Evolutionary conservation across 2,797 vertebrate genomes (phyloP), one percentile per base, ranked within the genome.

Genomic region (Allobates femoralis): DNA sequence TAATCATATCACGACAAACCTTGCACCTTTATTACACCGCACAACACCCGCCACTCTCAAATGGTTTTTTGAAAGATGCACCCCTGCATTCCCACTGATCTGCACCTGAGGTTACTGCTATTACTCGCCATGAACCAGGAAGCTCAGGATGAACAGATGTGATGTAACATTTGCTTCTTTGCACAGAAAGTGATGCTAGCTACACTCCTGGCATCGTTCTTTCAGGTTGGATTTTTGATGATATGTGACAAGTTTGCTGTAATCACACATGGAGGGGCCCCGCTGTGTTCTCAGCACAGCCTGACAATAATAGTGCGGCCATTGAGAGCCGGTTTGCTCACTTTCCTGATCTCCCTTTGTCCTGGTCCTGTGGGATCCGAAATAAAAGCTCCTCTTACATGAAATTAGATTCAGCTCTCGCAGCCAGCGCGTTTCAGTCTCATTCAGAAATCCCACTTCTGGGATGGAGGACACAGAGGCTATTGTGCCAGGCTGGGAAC

Each of bases 311-410:
- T 34, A 69, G 30, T n/a, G 26, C 5, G 21, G 26, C 21, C 56
- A 66, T 37, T 16, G 69, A 28, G 32, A 71, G 60, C 82, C 23
- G 58, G 76, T 88, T 64, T 76, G 83, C 56, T 64, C 60, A 60
- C 30, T 88, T 87, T 84, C 51, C 67, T 67, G 46, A 15, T 55
- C 18, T 56, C 30, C 86, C 79, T 84, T 87, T 84, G 78, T 88
- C 60, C 32, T 78, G 28, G 21, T 84, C 82, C 76, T 74, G 32
- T 60, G 86, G 78, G 83, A 73, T 58, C 32, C 30, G 15, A 32
- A 66, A 41, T 75, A 28, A 67, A 75, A 55, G 75, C 78, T 88
- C 66, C 46, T 23, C 32, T 88, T 85, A 85, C 86, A 81, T 73
- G 82, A 84, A 87, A 87, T 84, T 28, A 60, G 82, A 84, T 76